phyloP scores from a whole-genome alignment of 2,113 vertebrate genomes.

The Seriola dumerili region DNA sequence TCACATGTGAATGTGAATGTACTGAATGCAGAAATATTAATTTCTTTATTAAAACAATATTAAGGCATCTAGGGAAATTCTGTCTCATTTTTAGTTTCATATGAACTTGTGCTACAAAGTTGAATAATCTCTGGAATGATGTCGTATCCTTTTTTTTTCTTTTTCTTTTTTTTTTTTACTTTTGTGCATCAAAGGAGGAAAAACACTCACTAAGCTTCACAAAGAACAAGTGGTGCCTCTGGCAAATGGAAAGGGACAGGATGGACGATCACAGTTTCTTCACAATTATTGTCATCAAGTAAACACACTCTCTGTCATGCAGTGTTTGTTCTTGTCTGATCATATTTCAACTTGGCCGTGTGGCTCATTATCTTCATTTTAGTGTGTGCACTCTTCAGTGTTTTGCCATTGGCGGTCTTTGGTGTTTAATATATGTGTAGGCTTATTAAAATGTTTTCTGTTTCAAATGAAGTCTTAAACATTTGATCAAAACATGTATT shows the following conservation, averaged over 20 bases:
- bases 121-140: too few species aligned
- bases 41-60: background rate
- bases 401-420: background rate
- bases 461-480: background rate
- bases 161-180: background rate
- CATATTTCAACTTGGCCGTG: background rate
- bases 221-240: constrained; percentile 1
- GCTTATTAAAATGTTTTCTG: background rate
- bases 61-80: background rate
- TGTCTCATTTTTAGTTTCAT: background rate
- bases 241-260: background rate
- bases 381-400: background rate
- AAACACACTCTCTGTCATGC: background rate
- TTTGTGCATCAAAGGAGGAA: background rate
- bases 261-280: constrained; percentile 2
- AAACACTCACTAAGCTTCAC: background rate
- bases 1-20: background rate
- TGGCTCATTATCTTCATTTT: background rate
- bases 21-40: background rate
- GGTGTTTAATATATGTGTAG: too few species aligned
- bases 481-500: background rate
- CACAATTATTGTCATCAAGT: background rate
- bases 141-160: too few species aligned
- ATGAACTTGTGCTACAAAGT: background rate
- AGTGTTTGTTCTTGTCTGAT: background rate